Evolutionary conservation across 2,888 invertebrate genomes (phyloP), one percentile per base, ranked within the genome.

Genomic region (Machimus atricapillus): DNA sequence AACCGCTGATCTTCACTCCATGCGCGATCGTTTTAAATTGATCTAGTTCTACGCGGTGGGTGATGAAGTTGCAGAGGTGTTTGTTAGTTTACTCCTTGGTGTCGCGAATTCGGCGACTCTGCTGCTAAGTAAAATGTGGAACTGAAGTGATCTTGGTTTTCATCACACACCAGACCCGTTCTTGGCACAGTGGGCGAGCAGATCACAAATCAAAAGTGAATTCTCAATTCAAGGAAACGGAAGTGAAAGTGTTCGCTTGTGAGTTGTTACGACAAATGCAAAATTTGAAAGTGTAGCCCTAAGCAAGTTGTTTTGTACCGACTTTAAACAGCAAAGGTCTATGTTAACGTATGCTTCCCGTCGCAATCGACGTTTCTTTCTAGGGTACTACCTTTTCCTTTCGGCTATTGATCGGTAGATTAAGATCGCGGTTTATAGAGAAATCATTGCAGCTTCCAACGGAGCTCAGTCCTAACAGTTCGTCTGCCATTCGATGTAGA

Each of bases 171-270:
- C 23, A n/a, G 66, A 66, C 23, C 23, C 23, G 27, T 66, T 66
- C 23, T 23, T 66, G 66, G 23, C 66, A 66, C 23, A 12, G 9
- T 27, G 40, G 23, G 23, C 27, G 23, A 27, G 66, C 27, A 23
- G 8, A 23, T 66, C 19, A 14, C 23, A 9, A 9, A 74, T 37
- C 12, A 31, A 4, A 74, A 77, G 37, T 37, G 66, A 58, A 66
- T 66, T 66, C 23, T 19, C 4, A 23, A 66, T 66, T 66, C 27
- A 23, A 66, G 27, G 66, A 66, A 66, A 66, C 37, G 66, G n/a
- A 83, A 83, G 66, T 83, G 82, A 83, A 83, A 83, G 82, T 83
- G 58, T 66, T 66, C 19, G 23, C 58, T 37, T 40, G 82, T 83
- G 40, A 83, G 82, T 83, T 66, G 19, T 66, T n/a, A 40, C 7